Evolutionary conservation across 1,140 invertebrate species (phyloP).

Genomic region (Saccostrea echinata): DNA sequence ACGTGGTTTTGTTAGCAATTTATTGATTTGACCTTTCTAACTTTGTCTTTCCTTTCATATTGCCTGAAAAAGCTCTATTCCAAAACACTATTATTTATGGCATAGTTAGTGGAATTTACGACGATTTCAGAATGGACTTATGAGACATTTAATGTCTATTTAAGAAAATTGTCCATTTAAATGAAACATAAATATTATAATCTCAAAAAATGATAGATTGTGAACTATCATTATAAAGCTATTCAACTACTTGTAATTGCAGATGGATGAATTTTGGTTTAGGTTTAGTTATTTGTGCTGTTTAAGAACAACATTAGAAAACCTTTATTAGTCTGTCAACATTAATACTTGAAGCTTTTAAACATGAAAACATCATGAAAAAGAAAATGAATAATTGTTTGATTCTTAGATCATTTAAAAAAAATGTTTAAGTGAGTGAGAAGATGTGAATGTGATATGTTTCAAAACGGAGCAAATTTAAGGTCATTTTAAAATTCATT

Average conservation of each 20-base stretch:
- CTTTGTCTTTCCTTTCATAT: neutral
- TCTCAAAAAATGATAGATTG: neutral
- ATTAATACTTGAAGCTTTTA: too few relatives aligned
- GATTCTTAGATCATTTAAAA: too few relatives aligned
- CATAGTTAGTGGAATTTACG: neutral
- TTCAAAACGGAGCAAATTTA: too few relatives aligned
- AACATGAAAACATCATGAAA: too few relatives aligned
- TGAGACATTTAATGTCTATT: neutral
- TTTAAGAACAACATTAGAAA: too few relatives aligned
- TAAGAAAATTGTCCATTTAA: conserved; percentile 15
- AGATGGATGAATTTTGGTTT: neutral
- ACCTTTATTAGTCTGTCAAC: too few relatives aligned
- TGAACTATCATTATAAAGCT: neutral
- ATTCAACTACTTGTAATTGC: neutral
- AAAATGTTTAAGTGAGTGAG: too few relatives aligned
- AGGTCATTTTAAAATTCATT: too few relatives aligned
- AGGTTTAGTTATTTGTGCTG: neutral
- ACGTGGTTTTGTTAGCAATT: neutral
- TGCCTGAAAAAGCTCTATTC: neutral
- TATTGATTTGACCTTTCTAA: neutral
- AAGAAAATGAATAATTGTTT: too few relatives aligned
- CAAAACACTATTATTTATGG: neutral
- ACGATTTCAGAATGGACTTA: neutral
- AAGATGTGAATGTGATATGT: too few relatives aligned
- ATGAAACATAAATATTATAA: neutral